These are phyloP conservation scores for Sepiola atlantica DNA, from an alignment of 2,888 invertebrate genomes.

Conservation along the genomic window DNA sequence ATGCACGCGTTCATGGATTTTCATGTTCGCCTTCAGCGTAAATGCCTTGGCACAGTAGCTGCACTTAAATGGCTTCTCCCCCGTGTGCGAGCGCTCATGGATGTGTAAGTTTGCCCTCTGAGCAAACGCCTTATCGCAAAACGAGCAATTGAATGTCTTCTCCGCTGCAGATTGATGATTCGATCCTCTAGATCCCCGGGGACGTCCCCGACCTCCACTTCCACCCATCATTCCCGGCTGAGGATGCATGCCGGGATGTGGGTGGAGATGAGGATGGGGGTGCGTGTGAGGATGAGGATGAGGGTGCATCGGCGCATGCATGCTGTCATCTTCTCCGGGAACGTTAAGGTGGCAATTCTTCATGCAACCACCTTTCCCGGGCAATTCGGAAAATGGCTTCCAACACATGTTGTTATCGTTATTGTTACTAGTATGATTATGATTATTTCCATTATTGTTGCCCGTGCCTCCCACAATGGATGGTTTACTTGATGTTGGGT, in stretches of 20 bases:
- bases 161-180: background rate
- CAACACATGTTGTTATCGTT: background rate
- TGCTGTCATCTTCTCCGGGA: background rate
- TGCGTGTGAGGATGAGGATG: background rate
- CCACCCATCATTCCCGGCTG: slow-evolving; percentile 33
- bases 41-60: slow-evolving; percentile 40
- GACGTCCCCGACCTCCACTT: slow-evolving; percentile 38
- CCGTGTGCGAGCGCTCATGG: slow-evolving; percentile 34
- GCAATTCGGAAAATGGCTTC: slow-evolving; percentile 37
- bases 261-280: background rate
- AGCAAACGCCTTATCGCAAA: slow-evolving; percentile 37
- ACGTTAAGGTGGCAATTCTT: slow-evolving; percentile 33
- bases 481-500: background rate
- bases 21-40: slow-evolving; percentile 41
- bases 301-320: slow-evolving; percentile 13
- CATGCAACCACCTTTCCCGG: background rate
- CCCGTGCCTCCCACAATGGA: background rate
- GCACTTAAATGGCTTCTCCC: slow-evolving; percentile 43
- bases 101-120: slow-evolving; percentile 35
- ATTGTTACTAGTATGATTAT: background rate
- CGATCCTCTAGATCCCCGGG: background rate
- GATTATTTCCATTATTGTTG: background rate
- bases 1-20: slow-evolving; percentile 5
- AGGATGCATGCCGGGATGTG: slow-evolving; percentile 32
- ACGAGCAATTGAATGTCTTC: slow-evolving; percentile 39